phyloP scores from a whole-genome alignment of 2,797 vertebrate genomes.

The Microctenopoma steveboyesi region DNA sequence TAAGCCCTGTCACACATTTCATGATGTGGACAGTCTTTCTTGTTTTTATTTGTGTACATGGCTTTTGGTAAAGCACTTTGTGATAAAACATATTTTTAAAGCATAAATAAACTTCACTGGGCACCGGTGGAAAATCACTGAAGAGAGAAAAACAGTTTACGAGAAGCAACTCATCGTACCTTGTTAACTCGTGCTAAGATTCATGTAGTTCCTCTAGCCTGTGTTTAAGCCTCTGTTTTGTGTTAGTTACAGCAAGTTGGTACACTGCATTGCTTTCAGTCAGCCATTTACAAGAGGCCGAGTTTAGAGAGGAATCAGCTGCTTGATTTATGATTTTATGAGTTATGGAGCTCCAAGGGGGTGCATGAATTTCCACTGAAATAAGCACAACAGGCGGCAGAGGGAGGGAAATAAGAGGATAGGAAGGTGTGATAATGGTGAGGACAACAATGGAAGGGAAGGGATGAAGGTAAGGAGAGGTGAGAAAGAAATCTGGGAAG shows the following conservation, averaged over 20 bases:
- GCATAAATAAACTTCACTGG: constrained; percentile 7
- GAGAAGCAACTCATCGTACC: background rate
- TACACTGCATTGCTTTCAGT: constrained; percentile 24
- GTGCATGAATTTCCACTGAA: constrained; percentile 33
- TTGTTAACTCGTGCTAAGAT: constrained; percentile 24
- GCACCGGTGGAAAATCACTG: background rate
- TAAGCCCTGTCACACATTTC: background rate
- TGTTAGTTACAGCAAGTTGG: constrained; percentile 10
- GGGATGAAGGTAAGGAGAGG: background rate
- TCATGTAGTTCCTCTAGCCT: constrained; percentile 5
- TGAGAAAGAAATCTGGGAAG: constrained; percentile 5
- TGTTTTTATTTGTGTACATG: constrained; percentile 3
- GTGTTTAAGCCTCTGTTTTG: constrained; percentile 27
- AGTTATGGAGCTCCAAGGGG: constrained; percentile 25
- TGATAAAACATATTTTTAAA: constrained; percentile 6
- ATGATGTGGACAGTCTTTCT: background rate
- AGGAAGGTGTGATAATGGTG: constrained; percentile 1
- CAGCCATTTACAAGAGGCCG: constrained; percentile 45
- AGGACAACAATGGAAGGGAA: constrained; percentile 1
- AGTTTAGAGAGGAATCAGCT: constrained; percentile 36
- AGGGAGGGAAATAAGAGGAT: constrained; percentile 5
- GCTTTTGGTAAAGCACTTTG: background rate
- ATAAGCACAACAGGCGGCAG: constrained; percentile 20
- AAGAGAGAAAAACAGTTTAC: background rate
- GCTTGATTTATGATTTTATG: constrained; percentile 46